Evolutionary conservation across 2,113 vertebrate genomes (phyloP).

Genomic region (Protobothrops mucrosquamatus): DNA sequence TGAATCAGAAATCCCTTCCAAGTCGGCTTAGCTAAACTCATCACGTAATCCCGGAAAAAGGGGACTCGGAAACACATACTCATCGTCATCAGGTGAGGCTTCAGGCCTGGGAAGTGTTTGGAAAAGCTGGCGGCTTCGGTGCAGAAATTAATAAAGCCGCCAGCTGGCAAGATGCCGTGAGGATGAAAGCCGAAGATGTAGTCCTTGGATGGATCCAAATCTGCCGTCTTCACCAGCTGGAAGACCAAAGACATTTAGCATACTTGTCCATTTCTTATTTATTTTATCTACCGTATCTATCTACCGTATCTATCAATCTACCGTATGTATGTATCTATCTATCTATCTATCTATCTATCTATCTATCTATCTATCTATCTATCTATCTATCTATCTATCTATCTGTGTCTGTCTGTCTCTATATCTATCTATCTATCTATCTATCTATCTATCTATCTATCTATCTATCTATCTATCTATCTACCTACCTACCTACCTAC

Average conservation of each 20-base stretch:
- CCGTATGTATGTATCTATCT: too few species aligned
- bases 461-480: too few species aligned
- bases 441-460: too few species aligned
- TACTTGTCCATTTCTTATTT: background rate
- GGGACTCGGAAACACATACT: constrained; percentile 88
- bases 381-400: too few species aligned
- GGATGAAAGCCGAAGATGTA: constrained; percentile 91
- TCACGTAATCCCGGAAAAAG: constrained; percentile 88
- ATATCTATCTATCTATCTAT: too few species aligned
- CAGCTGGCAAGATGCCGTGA: constrained; percentile 83
- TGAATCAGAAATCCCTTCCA: too few species aligned
- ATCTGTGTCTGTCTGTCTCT: too few species aligned
- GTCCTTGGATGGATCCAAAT: constrained; percentile 84
- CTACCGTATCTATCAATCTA: too few species aligned
- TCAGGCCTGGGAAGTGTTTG: constrained; percentile 79
- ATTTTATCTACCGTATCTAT: too few species aligned
- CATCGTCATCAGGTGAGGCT: constrained; percentile 83
- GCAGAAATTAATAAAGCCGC: constrained; percentile 88
- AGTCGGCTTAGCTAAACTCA: constrained; percentile 68
- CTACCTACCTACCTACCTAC: too few species aligned
- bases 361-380: too few species aligned
- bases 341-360: too few species aligned
- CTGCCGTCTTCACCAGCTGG: constrained; percentile 87
- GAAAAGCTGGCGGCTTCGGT: constrained; percentile 79
- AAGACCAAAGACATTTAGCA: constrained; percentile 4